Conservation (phyloP, 2,797 vertebrate genomes). For the Gambusia yucatana region DNA sequence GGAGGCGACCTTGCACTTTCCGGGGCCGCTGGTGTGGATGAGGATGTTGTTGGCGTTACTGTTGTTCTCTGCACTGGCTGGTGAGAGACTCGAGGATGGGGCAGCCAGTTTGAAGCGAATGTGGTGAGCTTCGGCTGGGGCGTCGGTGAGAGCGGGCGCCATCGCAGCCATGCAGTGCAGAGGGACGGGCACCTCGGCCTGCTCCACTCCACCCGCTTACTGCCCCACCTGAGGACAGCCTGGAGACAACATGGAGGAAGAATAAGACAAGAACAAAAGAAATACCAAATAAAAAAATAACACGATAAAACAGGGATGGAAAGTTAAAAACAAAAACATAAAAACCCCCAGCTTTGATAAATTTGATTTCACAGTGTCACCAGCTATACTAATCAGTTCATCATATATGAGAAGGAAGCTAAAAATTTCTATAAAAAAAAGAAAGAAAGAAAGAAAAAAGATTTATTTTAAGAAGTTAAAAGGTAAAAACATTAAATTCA, state of each 20-base stretch:
- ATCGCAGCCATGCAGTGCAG: conserved; percentile 99
- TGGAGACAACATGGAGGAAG: conserved; percentile 50
- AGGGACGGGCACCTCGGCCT: conserved; percentile 92
- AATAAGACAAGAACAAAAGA: conserved; percentile 31
- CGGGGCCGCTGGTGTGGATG: conserved; percentile 88
- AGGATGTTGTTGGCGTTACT: conserved; percentile 94
- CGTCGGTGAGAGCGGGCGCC: conserved; percentile 99
- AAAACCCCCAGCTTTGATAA: not conserved
- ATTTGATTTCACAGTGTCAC: not conserved
- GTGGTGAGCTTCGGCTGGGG: conserved; percentile 99
- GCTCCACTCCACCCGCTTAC: conserved; percentile 90
- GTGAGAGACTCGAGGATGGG: conserved; percentile 95
- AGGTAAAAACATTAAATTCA: not conserved
- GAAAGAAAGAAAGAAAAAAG: not conserved
- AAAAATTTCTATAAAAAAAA: not conserved
- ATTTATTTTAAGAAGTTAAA: not conserved
- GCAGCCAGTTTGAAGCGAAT: conserved; percentile 99
- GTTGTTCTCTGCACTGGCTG: conserved; percentile 95
- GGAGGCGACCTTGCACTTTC: conserved; percentile 88
- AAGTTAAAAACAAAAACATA: not conserved
- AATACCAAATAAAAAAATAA: not conserved
- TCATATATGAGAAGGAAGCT: not conserved
- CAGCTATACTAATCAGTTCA: not conserved
- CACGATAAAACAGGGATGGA: not conserved
- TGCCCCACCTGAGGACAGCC: conserved; percentile 89